phyloP scores from a whole-genome alignment of 2,888 invertebrate genomes.

The Nemurella pictetii region DNA sequence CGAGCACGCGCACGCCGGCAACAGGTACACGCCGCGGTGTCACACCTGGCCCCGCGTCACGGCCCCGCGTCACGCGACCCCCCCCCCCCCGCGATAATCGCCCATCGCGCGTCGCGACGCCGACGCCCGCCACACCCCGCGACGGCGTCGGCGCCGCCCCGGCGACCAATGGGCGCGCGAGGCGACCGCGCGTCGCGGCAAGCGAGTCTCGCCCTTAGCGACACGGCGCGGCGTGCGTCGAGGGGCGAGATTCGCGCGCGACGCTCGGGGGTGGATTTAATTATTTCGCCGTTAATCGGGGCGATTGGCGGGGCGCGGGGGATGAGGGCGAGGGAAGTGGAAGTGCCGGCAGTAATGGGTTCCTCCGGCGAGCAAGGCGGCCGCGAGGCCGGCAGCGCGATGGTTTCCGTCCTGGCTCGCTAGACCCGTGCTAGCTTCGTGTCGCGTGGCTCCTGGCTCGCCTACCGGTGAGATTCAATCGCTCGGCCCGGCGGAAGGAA shows the following conservation, averaged over 20 bases:
- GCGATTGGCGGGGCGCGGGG: conserved; percentile 35
- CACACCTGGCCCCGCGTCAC: conserved; percentile 6
- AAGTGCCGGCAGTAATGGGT: conserved; percentile 25
- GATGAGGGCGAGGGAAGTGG: background rate
- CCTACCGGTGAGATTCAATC: too few species aligned
- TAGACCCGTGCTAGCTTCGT: background rate
- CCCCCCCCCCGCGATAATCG: background rate
- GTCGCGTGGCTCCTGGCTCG: conserved; percentile 5
- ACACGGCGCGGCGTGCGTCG: conserved; percentile 18
- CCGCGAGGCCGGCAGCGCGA: background rate
- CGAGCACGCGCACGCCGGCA: background rate
- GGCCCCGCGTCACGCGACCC: background rate
- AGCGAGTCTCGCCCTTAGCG: conserved; percentile 40
- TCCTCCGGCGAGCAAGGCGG: conserved; percentile 7
- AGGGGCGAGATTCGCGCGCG: conserved; percentile 35
- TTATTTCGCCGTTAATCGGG: conserved; percentile 38
- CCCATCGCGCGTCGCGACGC: too few species aligned
- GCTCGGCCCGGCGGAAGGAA: too few species aligned
- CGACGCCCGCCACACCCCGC: conserved; percentile 32
- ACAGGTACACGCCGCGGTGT: background rate
- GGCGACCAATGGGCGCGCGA: conserved; percentile 40
- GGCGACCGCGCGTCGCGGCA: conserved; percentile 37
- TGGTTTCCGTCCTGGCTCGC: conserved; percentile 15
- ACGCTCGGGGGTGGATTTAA: conserved; percentile 35
- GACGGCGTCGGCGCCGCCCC: conserved; percentile 35